These are phyloP conservation scores for Montipora capricornis DNA, from an alignment of 64 coral and sea anemone species.

Conservation along the genomic window DNA sequence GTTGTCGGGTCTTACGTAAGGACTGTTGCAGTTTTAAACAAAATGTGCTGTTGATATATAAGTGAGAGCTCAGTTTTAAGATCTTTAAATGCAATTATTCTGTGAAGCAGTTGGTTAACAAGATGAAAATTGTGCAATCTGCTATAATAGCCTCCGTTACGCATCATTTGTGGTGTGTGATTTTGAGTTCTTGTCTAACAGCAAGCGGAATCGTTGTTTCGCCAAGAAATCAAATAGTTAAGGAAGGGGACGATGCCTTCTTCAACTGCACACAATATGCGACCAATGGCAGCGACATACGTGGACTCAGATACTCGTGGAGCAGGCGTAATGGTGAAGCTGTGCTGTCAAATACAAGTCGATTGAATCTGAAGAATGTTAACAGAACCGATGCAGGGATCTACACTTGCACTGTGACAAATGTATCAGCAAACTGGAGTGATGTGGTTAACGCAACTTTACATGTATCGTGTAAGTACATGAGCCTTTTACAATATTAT, in stretches of 20 bases:
- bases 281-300: background rate
- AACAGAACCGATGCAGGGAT: background rate
- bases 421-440: background rate
- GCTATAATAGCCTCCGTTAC: background rate
- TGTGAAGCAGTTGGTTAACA: background rate
- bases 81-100: background rate
- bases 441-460: background rate
- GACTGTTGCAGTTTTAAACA: too few species aligned
- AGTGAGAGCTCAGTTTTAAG: background rate
- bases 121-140: background rate
- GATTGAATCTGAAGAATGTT: background rate
- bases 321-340: background rate
- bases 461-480: constrained; percentile 22
- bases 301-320: background rate
- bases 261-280: background rate
- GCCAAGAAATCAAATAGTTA: background rate
- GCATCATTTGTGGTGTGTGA: background rate
- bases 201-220: background rate
- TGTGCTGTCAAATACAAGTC: background rate
- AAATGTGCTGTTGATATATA: too few species aligned
- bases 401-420: constrained; percentile 47
- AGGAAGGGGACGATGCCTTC: background rate
- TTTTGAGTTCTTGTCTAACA: background rate
- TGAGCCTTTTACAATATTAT: too few species aligned
- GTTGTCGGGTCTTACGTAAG: too few species aligned